Conservation (phyloP, 1,140 invertebrate species). For the Pteromalus puparum region DNA sequence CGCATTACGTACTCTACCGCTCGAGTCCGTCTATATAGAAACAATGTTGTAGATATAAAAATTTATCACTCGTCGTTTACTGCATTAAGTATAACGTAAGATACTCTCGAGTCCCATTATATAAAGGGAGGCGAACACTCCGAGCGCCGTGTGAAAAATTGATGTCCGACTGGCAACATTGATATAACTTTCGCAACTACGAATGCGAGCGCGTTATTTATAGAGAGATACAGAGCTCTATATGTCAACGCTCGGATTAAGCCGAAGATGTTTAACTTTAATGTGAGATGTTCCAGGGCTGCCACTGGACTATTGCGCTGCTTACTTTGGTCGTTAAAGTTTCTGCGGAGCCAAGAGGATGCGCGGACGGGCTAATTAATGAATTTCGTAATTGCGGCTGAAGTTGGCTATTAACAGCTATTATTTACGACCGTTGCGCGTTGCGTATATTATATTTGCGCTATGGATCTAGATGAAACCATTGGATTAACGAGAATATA, state of each 20-base stretch:
- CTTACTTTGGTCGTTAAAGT: conserved; percentile 1
- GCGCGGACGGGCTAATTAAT: neutral
- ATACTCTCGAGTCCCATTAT: too few species aligned
- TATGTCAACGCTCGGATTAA: neutral
- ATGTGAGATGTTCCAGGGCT: neutral
- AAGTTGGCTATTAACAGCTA: neutral
- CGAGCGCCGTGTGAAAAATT: too few species aligned
- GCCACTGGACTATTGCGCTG: neutral
- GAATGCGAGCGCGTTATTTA: neutral
- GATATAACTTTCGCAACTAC: neutral
- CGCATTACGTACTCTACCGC: too few species aligned
- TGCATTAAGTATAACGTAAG: too few species aligned
- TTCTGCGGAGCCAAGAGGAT: neutral
- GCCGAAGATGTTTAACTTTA: neutral
- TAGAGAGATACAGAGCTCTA: neutral
- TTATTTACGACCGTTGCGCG: neutral
- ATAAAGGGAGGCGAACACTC: too few species aligned
- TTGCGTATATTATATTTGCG: neutral
- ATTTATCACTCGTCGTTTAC: too few species aligned
- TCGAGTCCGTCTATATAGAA: too few species aligned
- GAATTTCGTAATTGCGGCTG: neutral
- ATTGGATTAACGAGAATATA: too few species aligned
- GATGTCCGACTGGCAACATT: neutral
- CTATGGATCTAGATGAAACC: too few species aligned
- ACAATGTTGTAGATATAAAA: too few species aligned